Percentiles rank a stretch among this genome's conserved stretches.
Conservation (phyloP, 1,140 invertebrate species). For the Cataglyphis hispanica region DNA sequence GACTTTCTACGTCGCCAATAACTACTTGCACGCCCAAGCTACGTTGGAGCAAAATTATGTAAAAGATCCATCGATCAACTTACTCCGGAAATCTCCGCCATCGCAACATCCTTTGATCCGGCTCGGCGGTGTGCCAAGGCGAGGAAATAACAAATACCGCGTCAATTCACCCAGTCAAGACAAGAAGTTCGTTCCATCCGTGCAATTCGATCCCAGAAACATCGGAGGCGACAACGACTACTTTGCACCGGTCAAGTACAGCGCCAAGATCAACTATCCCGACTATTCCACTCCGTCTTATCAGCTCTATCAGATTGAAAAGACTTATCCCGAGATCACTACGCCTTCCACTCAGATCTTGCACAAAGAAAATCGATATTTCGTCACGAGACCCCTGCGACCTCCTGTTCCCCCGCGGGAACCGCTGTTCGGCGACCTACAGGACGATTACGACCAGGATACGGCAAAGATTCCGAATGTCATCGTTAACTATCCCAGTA, state of each 20-base stretch:
- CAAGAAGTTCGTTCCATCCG: constrained; percentile 82
- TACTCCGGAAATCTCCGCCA: not conserved
- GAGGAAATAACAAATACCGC: constrained; percentile 52
- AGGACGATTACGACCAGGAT: constrained; percentile 76
- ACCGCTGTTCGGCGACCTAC: constrained; percentile 38
- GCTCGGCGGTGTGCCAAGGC: constrained; percentile 28
- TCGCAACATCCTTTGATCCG: constrained; percentile 4
- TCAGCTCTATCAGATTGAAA: constrained; percentile 49
- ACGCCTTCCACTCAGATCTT: constrained; percentile 38
- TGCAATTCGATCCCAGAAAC: constrained; percentile 84
- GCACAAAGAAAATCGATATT: constrained; percentile 71
- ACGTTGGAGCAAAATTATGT: not conserved
- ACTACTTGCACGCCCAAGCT: constrained; percentile 80
- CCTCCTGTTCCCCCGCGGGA: constrained; percentile 63
- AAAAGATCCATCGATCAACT: not conserved
- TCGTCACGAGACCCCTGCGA: constrained; percentile 70
- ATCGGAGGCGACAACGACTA: constrained; percentile 78
- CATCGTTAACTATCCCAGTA: constrained; percentile 66
- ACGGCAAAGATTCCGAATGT: constrained; percentile 54
- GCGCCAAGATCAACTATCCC: constrained; percentile 74
- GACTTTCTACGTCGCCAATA: constrained; percentile 91
- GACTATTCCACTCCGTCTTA: constrained; percentile 60
- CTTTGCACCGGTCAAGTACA: constrained; percentile 82
- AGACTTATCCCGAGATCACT: constrained; percentile 62
- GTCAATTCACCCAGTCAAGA: constrained; percentile 60